These are phyloP conservation scores for Spongilla lacustris DNA, from an alignment of 37 sponge, comb jelly and placozoan genomes.

Conservation along the genomic window DNA sequence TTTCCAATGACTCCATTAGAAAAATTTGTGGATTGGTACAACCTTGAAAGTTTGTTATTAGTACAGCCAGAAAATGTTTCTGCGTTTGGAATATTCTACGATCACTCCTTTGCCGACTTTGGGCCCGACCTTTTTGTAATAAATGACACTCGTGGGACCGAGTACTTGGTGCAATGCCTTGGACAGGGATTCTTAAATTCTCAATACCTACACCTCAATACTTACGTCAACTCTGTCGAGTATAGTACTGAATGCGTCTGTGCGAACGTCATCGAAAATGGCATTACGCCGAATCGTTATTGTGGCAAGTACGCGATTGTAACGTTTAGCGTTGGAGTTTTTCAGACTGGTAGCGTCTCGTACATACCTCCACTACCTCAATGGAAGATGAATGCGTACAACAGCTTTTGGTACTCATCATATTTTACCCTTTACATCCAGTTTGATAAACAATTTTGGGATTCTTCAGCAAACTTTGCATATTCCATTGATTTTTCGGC, in stretches of 20 bases:
- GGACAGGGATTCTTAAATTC: not conserved
- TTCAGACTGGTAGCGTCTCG: constrained; percentile 28
- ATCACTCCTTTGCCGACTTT: not conserved
- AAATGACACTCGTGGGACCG: not conserved
- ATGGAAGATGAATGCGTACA: constrained; percentile 21
- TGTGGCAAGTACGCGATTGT: constrained; percentile 43
- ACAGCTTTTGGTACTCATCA: not conserved
- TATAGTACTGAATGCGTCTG: constrained; percentile 69
- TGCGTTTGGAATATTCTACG: not conserved
- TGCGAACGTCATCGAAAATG: constrained; percentile 12
- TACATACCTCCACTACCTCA: constrained; percentile 50
- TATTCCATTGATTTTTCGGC: not conserved
- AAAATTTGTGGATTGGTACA: constrained; percentile 1
- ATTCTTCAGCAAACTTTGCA: not conserved
- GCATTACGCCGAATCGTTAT: not conserved
- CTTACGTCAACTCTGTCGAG: constrained; percentile 34
- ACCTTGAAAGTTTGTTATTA: not conserved
- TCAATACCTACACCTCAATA: constrained; percentile 28
- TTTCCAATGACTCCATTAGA: not conserved
- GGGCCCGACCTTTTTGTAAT: not conserved
- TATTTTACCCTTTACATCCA: not conserved
- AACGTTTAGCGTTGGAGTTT: constrained; percentile 67
- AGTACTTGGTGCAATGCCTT: not conserved
- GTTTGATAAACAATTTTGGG: not conserved
- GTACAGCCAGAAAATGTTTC: not conserved